Conservation (phyloP, 2,113 vertebrate species). For the Ciconia stormi region DNA sequence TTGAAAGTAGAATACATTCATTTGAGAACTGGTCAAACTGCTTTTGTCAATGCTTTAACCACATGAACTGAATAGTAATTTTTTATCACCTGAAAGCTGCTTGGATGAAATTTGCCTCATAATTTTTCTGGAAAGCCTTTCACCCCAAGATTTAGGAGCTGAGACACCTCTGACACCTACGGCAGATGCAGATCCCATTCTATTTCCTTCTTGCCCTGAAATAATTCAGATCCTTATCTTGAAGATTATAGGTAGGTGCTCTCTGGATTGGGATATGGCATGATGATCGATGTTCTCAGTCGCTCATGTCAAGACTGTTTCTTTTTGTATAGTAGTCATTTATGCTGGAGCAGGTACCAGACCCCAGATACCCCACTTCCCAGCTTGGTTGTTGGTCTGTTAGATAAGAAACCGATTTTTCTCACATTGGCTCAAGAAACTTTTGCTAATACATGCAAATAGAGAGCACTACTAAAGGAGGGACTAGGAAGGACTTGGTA, state of each 20-base stretch:
- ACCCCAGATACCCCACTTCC: neutral
- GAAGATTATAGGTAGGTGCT: neutral
- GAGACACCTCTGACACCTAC: neutral
- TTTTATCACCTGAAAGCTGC: neutral
- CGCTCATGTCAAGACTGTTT: neutral
- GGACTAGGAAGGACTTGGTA: neutral
- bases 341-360: neutral
- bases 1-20: neutral
- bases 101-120: neutral
- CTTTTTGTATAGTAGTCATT: neutral
- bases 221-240: neutral
- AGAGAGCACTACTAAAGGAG: neutral
- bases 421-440: neutral
- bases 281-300: fast-evolving
- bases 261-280: neutral
- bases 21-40: neutral
- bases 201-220: neutral
- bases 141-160: neutral
- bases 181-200: neutral
- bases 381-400: neutral
- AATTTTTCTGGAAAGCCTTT: neutral
- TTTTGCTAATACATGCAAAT: neutral
- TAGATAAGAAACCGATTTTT: neutral
- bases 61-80: neutral
- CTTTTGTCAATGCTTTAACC: neutral